phyloP scores from a whole-genome alignment of 2,113 vertebrate genomes.

The Panurus biarmicus region DNA sequence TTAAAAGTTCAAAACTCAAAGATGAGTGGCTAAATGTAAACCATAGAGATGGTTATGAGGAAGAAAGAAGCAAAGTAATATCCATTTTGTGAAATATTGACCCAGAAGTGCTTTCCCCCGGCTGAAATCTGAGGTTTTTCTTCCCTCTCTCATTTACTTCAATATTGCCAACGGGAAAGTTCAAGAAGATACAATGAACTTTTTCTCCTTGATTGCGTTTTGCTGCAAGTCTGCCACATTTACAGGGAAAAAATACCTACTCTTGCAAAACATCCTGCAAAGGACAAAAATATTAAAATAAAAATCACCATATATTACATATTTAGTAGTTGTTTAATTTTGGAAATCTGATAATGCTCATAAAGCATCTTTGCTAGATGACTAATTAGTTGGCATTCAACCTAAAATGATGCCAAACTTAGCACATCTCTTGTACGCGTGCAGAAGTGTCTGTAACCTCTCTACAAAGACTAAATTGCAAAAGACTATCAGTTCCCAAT shows the following conservation, averaged over 20 bases:
- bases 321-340: conserved; percentile 50
- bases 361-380: conserved; percentile 54
- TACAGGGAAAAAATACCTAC: not conserved
- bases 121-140: not conserved
- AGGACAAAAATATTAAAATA: conserved; percentile 21
- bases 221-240: not conserved
- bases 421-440: conserved; percentile 36
- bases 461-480: not conserved
- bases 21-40: not conserved
- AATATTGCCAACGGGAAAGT: not conserved
- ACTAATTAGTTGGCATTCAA: conserved; percentile 60
- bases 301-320: conserved; percentile 13
- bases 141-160: not conserved
- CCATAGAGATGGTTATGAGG: not conserved
- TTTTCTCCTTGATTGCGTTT: not conserved
- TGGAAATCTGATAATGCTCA: conserved; percentile 53
- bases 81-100: not conserved
- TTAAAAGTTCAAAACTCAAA: not conserved
- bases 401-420: conserved; percentile 48
- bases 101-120: not conserved
- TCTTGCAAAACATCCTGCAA: conserved; percentile 18
- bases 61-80: not conserved
- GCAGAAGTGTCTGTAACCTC: conserved; percentile 39
- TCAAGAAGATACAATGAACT: not conserved
- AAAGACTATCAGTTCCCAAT: not conserved